phyloP scores from a whole-genome alignment of 2,888 invertebrate genomes.

The Sesia bembeciformis region DNA sequence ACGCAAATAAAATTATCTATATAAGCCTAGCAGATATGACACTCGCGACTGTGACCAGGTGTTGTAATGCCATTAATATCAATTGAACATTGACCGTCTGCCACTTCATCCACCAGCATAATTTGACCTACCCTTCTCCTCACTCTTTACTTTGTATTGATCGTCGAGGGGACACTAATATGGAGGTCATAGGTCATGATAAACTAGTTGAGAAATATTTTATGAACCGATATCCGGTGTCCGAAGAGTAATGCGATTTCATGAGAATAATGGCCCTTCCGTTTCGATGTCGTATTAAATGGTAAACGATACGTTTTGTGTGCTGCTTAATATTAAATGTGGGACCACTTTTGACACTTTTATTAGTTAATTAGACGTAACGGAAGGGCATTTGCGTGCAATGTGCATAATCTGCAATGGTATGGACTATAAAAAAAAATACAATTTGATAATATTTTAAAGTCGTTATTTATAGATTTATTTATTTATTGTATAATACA shows the following conservation, averaged over 20 bases:
- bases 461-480: too few relatives aligned
- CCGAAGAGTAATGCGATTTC: slow-evolving; percentile 56
- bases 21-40: slow-evolving; percentile 32
- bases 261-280: slow-evolving; percentile 32
- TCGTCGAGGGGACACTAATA: slow-evolving; percentile 4
- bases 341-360: not conserved
- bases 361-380: too few relatives aligned
- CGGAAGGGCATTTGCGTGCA: too few relatives aligned
- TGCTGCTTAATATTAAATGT: not conserved
- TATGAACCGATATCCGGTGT: slow-evolving; percentile 53
- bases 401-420: too few relatives aligned
- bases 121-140: slow-evolving; percentile 25
- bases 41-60: slow-evolving; percentile 56
- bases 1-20: slow-evolving; percentile 8
- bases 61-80: slow-evolving; percentile 65
- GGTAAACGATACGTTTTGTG: slow-evolving; percentile 4
- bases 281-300: slow-evolving; percentile 3
- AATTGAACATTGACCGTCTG: slow-evolving; percentile 64
- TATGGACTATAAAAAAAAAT: too few relatives aligned
- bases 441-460: too few relatives aligned
- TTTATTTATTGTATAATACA: too few relatives aligned
- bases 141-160: not conserved
- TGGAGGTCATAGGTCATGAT: slow-evolving; percentile 19
- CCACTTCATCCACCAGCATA: slow-evolving; percentile 29
- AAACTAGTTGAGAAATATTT: slow-evolving; percentile 50